phyloP scores from a whole-genome alignment of 2,888 invertebrate genomes.

The Sussaba pulchella region DNA sequence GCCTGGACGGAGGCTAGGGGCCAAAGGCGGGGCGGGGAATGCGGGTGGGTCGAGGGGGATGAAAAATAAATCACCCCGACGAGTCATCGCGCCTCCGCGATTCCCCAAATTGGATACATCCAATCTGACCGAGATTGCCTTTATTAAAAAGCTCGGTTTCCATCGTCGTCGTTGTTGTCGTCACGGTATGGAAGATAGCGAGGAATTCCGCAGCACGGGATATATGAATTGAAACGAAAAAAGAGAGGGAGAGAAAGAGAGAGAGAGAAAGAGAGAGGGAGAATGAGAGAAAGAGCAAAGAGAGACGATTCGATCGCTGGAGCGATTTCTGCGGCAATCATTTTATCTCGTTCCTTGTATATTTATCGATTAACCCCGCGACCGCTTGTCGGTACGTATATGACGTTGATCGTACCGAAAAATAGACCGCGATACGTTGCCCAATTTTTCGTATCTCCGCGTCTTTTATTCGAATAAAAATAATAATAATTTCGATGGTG shows the following conservation, averaged over 20 bases:
- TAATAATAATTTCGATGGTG: no score
- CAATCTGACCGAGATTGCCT: slow-evolving; percentile 37
- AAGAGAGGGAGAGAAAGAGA: no score
- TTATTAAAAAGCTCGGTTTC: slow-evolving; percentile 47
- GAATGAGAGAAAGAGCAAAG: background rate
- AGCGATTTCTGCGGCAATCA: slow-evolving; percentile 39
- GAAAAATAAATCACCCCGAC: slow-evolving; percentile 26
- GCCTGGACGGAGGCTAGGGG: no score
- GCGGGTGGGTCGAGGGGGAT: no score
- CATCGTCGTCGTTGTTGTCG: slow-evolving; percentile 38
- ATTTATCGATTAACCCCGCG: slow-evolving; percentile 20
- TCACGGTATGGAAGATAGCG: slow-evolving; percentile 20
- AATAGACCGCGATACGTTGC: background rate
- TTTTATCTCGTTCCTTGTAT: slow-evolving; percentile 35
- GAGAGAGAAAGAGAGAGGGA: no score
- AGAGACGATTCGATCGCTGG: slow-evolving; percentile 22
- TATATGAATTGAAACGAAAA: slow-evolving; percentile 20
- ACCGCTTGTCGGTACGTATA: slow-evolving; percentile 7
- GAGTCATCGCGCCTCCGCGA: slow-evolving; percentile 47
- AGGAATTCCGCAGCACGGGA: slow-evolving; percentile 2
- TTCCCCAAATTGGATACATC: slow-evolving; percentile 47
- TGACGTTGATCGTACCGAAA: background rate
- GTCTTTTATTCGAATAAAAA: no score
- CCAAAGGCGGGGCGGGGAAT: no score
- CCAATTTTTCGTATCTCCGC: no score